Conservation (phyloP, 2,113 vertebrate genomes). For the Kryptolebias marmoratus region DNA sequence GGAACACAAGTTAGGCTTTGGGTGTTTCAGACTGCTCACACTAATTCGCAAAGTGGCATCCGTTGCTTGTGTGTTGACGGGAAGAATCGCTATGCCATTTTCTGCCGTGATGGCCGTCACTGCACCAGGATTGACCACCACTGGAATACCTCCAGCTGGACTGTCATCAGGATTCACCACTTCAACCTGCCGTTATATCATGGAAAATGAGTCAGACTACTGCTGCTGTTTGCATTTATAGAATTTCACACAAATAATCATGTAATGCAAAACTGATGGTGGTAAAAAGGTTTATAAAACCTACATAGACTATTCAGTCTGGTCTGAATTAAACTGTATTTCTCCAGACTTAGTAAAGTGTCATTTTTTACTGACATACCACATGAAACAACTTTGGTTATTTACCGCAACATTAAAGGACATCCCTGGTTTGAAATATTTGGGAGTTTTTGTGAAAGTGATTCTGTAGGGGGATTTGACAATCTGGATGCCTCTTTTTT, state of each 20-base stretch:
- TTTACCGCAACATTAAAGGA: slow-evolving; percentile 87
- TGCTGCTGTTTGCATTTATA: too few species aligned
- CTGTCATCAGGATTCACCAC: slow-evolving; percentile 80
- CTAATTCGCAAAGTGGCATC: background rate
- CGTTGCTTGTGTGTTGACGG: slow-evolving; percentile 65
- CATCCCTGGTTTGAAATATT: slow-evolving; percentile 90
- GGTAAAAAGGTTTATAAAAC: too few species aligned
- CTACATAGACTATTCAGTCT: too few species aligned
- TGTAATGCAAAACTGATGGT: too few species aligned
- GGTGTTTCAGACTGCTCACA: slow-evolving; percentile 49
- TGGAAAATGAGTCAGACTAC: background rate
- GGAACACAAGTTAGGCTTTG: too few species aligned
- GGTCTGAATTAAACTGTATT: too few species aligned
- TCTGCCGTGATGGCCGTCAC: slow-evolving; percentile 11
- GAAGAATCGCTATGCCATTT: slow-evolving; percentile 72
- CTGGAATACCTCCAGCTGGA: slow-evolving; percentile 67
- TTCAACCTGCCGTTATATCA: slow-evolving; percentile 67
- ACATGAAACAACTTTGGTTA: background rate
- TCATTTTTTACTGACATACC: too few species aligned
- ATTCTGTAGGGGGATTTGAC: slow-evolving; percentile 89
- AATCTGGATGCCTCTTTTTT: slow-evolving; percentile 80
- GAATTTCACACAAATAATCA: too few species aligned
- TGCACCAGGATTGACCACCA: slow-evolving; percentile 32
- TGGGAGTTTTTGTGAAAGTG: slow-evolving; percentile 86
- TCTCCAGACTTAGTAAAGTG: too few species aligned